Percentiles rank a stretch among this genome's conserved stretches.
These are phyloP conservation scores for Mimas tiliae DNA, from an alignment of 2,888 invertebrate genomes.

Conservation along the genomic window DNA sequence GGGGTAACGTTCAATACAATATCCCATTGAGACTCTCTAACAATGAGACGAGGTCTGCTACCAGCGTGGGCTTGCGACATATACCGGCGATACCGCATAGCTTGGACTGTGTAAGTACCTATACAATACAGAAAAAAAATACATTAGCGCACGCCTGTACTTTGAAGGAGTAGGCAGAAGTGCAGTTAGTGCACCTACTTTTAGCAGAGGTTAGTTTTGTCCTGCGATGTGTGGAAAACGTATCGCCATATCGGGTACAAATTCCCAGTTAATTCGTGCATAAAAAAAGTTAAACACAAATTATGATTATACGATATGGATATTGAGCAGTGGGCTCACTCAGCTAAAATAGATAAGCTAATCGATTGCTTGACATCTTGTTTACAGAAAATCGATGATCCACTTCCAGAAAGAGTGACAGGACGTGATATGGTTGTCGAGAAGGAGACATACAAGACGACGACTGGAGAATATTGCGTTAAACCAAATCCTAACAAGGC, in stretches of 20 bases:
- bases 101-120: constrained; percentile 72
- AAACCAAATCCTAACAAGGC: constrained; percentile 80
- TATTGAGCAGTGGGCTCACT: too few species aligned
- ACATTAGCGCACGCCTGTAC: too few species aligned
- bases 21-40: constrained; percentile 68
- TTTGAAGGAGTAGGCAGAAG: too few species aligned
- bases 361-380: neutral
- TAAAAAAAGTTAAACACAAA: too few species aligned
- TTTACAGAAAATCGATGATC: constrained; percentile 65
- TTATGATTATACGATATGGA: too few species aligned
- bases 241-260: too few species aligned
- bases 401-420: constrained; percentile 65
- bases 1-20: constrained; percentile 80
- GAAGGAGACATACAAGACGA: constrained; percentile 72
- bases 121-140: neutral
- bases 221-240: too few species aligned
- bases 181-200: too few species aligned
- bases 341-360: too few species aligned
- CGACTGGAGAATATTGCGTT: constrained; percentile 72
- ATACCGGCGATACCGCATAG: constrained; percentile 72
- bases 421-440: constrained; percentile 77
- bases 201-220: too few species aligned
- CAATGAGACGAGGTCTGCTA: constrained; percentile 69
- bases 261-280: too few species aligned
- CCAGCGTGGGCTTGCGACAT: constrained; percentile 66